These are phyloP conservation scores for Malacoctenus gilli DNA, from an alignment of 2,797 vertebrate genomes.

Conservation along the genomic window DNA sequence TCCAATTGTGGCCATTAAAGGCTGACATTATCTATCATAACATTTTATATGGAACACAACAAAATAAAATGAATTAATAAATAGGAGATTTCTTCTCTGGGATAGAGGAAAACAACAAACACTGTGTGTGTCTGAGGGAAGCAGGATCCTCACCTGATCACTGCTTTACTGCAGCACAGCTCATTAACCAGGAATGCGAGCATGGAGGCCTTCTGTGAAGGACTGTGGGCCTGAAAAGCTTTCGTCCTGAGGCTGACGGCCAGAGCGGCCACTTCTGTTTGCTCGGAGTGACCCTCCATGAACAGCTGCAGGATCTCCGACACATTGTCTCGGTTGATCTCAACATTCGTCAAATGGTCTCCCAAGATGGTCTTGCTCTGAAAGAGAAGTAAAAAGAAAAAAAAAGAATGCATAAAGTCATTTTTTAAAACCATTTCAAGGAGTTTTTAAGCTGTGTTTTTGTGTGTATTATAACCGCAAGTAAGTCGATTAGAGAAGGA, in stretches of 20 bases:
- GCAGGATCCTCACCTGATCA: slow-evolving; percentile 85
- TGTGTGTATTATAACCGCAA: slow-evolving; percentile 15
- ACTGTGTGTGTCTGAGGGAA: background rate
- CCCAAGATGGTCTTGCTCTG: slow-evolving; percentile 92
- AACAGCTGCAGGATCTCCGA: slow-evolving; percentile 96
- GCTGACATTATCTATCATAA: no score
- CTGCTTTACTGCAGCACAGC: slow-evolving; percentile 92
- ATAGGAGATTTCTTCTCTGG: background rate
- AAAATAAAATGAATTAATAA: no score
- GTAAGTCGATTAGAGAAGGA: background rate
- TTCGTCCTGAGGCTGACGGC: slow-evolving; percentile 91
- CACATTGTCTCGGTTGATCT: slow-evolving; percentile 91
- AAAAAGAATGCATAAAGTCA: background rate
- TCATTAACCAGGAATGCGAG: slow-evolving; percentile 93
- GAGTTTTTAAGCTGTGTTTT: no score
- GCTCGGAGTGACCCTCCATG: slow-evolving; percentile 90
- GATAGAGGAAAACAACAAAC: background rate
- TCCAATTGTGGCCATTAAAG: no score
- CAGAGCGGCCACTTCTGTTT: slow-evolving; percentile 82
- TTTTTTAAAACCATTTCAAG: background rate
- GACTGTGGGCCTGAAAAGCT: slow-evolving; percentile 92
- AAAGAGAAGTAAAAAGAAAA: slow-evolving; percentile 1
- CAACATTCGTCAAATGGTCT: slow-evolving; percentile 89
- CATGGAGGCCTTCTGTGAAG: slow-evolving; percentile 89
- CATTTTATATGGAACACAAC: no score